Percentiles rank a stretch among this genome's conserved stretches.
phyloP scores from a whole-genome alignment of 2,888 invertebrate genomes.

The Bursaphelenchus okinawaensis region DNA sequence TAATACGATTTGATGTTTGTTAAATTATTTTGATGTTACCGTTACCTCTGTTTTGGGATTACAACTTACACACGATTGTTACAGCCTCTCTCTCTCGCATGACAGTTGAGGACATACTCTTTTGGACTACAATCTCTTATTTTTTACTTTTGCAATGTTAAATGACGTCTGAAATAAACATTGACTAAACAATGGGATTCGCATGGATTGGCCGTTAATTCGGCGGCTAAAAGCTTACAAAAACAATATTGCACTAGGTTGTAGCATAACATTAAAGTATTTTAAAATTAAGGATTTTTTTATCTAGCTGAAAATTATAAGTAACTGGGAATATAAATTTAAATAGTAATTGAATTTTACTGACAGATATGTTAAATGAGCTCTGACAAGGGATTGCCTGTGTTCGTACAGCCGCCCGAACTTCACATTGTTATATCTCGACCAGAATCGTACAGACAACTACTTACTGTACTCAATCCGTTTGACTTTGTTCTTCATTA shows the following conservation, averaged over 20 bases:
- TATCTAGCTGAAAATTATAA: no score
- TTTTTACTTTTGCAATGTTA: background rate
- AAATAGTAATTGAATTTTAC: no score
- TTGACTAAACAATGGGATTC: no score
- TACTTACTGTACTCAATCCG: conserved; percentile 77
- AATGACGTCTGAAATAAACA: background rate
- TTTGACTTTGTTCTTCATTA: conserved; percentile 76
- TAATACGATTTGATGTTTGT: background rate
- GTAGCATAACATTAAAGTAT: no score
- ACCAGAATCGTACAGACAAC: conserved; percentile 73
- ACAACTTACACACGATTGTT: background rate
- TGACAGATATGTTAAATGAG: background rate
- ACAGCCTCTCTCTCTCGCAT: background rate
- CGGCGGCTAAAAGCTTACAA: background rate
- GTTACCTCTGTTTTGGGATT: conserved; percentile 9
- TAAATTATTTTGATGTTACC: background rate
- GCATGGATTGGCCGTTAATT: background rate
- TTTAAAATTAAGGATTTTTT: no score
- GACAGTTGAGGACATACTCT: background rate
- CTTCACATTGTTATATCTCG: conserved; percentile 74
- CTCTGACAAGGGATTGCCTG: conserved; percentile 63
- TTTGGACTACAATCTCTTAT: background rate
- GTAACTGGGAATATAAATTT: no score
- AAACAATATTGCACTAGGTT: background rate
- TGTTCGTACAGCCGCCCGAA: conserved; percentile 75